Percentiles rank a stretch among this genome's conserved stretches.
Conservation (phyloP, 2,113 vertebrate species). For the Clarias batrachus region DNA sequence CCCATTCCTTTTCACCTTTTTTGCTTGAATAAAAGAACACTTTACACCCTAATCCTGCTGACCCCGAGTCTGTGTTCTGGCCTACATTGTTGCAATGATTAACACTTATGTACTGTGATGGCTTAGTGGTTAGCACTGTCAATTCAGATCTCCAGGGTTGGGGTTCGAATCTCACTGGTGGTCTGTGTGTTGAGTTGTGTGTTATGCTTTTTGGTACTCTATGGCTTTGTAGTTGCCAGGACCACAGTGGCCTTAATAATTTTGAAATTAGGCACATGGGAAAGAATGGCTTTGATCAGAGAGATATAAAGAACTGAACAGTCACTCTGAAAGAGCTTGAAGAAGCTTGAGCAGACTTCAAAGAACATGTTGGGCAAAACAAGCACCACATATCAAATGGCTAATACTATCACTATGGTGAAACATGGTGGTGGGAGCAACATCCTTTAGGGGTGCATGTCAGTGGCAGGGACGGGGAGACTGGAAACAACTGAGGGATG, state of each 20-base stretch:
- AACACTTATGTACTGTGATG: too few species aligned
- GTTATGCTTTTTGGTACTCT: too few species aligned
- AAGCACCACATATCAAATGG: not conserved
- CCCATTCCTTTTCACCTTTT: too few species aligned
- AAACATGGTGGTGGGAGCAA: conserved; percentile 7
- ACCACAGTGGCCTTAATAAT: not conserved
- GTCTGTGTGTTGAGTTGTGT: too few species aligned
- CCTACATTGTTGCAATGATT: too few species aligned
- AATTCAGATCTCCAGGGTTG: too few species aligned
- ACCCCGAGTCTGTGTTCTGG: too few species aligned
- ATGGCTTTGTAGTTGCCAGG: not conserved
- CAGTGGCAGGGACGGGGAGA: not conserved
- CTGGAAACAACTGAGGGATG: not conserved
- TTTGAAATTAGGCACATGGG: not conserved
- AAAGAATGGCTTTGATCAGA: not conserved
- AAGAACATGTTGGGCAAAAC: not conserved
- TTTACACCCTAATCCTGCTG: too few species aligned
- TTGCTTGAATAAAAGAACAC: too few species aligned
- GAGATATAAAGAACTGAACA: not conserved
- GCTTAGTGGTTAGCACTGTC: too few species aligned
- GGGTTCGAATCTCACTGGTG: too few species aligned
- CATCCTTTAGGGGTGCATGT: not conserved
- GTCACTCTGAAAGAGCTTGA: not conserved
- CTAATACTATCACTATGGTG: not conserved
- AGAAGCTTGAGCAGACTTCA: not conserved